Percentiles rank a stretch among this genome's conserved stretches.
phyloP scores from a whole-genome alignment of 2,888 invertebrate genomes.

The Tolmerus cingulatus region DNA sequence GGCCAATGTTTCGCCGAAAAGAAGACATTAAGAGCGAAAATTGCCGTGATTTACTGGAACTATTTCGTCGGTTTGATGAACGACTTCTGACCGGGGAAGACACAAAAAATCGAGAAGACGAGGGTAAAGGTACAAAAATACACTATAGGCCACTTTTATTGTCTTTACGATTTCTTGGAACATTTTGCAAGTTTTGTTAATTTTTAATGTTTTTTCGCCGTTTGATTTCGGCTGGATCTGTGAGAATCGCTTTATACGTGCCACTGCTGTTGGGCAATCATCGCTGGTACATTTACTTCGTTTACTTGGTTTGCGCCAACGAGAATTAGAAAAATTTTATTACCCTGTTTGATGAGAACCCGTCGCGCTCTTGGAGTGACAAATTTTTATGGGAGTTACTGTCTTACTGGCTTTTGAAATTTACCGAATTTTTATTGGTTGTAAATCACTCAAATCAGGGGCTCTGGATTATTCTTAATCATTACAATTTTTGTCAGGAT shows the following conservation, averaged over 20 bases:
- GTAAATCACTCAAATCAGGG: not conserved
- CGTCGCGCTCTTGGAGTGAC: not conserved
- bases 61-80: slow-evolving; percentile 35
- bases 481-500: not conserved
- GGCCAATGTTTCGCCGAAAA: slow-evolving; percentile 31
- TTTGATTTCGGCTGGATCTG: not conserved
- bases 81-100: slow-evolving; percentile 7
- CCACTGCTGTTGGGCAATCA: not conserved
- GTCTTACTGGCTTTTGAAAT: not conserved
- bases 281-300: not conserved
- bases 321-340: not conserved
- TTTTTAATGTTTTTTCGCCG: not conserved
- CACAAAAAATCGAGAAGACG: not conserved
- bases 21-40: slow-evolving; percentile 26
- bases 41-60: slow-evolving; percentile 2
- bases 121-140: not conserved
- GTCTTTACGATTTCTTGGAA: slow-evolving; percentile 28
- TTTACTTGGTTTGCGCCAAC: not conserved
- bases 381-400: not conserved
- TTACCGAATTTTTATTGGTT: not conserved
- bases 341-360: not conserved
- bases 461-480: not conserved
- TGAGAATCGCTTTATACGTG: not conserved
- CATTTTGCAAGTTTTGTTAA: slow-evolving; percentile 1
- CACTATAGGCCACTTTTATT: not conserved